Evolutionary conservation across 2,888 invertebrate species (phyloP), one percentile per base, ranked within the genome.

Genomic region (Eretmocerus hayati): DNA sequence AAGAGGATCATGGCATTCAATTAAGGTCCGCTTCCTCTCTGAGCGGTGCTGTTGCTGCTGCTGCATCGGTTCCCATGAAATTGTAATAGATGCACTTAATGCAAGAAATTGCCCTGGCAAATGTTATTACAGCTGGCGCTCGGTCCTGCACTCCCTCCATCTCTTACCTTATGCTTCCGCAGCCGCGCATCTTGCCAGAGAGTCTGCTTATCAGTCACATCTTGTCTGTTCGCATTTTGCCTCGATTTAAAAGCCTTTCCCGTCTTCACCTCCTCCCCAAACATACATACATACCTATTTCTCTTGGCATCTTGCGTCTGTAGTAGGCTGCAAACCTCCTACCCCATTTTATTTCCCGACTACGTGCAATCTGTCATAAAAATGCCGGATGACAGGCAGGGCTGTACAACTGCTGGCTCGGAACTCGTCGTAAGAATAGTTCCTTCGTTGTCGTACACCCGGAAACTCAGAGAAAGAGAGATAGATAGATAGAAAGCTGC

Each of bases 281-380:
- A 26, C 11, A 11, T 26, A 26, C 6, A 26, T 9, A 11, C 26
- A 11, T 26, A 6, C 11, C 26, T 26, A 9, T 26, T 11, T 26
- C 26, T 1, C 26, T 11, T 26, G 26, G 11, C 26, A 26, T n/a
- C n/a, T n/a, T n/a, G n/a, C n/a, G n/a, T n/a, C n/a, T n/a, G n/a
- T n/a, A n/a, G n/a, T n/a, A n/a, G n/a, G n/a, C n/a, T n/a, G n/a
- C n/a, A n/a, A n/a, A n/a, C n/a, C n/a, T n/a, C n/a, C n/a, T n/a
- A n/a, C n/a, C n/a, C n/a, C n/a, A 11, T 46, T 48, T 46, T 49
- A 41, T 44, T 44, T 35, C 40, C 19, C 31, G 22, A 18, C 36
- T 43, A 33, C 26, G 21, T 30, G 47, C 50, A 54, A 54, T 51
- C 50, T 42, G 46, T 54, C 53, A 54, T 54, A 54, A 54, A 53